Conservation (phyloP, 1,140 invertebrate genomes). For the Philotrypesis tridentata region DNA sequence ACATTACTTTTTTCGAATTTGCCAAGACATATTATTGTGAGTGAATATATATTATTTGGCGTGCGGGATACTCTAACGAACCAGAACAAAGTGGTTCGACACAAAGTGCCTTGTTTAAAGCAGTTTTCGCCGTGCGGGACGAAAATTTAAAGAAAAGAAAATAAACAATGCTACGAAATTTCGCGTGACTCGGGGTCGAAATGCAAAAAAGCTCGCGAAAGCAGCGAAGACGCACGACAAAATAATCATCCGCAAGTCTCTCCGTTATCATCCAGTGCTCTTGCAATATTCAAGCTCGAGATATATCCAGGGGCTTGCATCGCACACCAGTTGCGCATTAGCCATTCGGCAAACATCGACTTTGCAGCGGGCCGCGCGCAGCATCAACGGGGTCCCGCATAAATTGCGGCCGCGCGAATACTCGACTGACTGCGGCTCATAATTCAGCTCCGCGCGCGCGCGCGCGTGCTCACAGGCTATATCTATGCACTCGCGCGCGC, state of each 20-base stretch:
- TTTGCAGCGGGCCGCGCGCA: neutral
- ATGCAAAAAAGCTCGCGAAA: neutral
- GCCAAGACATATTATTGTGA: too few species aligned
- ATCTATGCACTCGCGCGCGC: neutral
- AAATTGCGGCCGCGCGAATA: constrained; percentile 15
- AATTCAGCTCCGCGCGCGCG: constrained; percentile 11
- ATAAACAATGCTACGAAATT: too few species aligned
- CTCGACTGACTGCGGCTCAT: constrained; percentile 29
- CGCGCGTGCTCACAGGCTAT: too few species aligned
- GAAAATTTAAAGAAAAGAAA: too few species aligned
- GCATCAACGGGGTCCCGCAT: neutral
- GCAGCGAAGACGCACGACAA: neutral
- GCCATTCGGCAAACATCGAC: constrained; percentile 38
- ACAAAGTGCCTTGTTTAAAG: too few species aligned
- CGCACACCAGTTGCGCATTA: constrained; percentile 37
- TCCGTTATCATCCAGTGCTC: neutral
- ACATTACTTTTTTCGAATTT: too few species aligned
- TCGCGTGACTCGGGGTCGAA: neutral
- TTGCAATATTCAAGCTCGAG: neutral
- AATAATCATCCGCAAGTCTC: neutral
- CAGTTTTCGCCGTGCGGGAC: too few species aligned
- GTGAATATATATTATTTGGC: too few species aligned
- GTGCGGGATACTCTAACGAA: too few species aligned
- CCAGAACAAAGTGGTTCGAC: too few species aligned
- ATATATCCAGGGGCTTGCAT: constrained; percentile 17